Evolutionary conservation across 1,140 invertebrate species (phyloP).

Genomic region (silkworm (Bombyx mori)): ASM3026992v2 NC_085125.1:7685001-7685500

Average conservation of each 20-base stretch:
- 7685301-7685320: not conserved
- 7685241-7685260: slow-evolving; percentile 35
- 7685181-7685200: slow-evolving; percentile 52
- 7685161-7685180: slow-evolving; percentile 24
- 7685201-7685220: slow-evolving; percentile 59
- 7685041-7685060: slow-evolving; percentile 4
- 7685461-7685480: no score
- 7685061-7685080: slow-evolving; percentile 53
- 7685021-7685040: not conserved
- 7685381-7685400: no score
- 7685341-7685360: no score
- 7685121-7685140: slow-evolving; percentile 54
- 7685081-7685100: slow-evolving; percentile 25
- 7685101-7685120: slow-evolving; percentile 59
- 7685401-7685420: no score
- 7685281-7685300: slow-evolving; percentile 18
- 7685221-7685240: slow-evolving; percentile 30
- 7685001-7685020: no score
- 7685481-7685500: slow-evolving; percentile 5
- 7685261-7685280: slow-evolving; percentile 52
- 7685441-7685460: no score
- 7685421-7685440: no score
- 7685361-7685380: no score
- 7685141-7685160: slow-evolving; percentile 18
- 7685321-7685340: no score